phyloP scores from a whole-genome alignment of 2,113 vertebrate genomes.

The Lagopus leucura region DNA sequence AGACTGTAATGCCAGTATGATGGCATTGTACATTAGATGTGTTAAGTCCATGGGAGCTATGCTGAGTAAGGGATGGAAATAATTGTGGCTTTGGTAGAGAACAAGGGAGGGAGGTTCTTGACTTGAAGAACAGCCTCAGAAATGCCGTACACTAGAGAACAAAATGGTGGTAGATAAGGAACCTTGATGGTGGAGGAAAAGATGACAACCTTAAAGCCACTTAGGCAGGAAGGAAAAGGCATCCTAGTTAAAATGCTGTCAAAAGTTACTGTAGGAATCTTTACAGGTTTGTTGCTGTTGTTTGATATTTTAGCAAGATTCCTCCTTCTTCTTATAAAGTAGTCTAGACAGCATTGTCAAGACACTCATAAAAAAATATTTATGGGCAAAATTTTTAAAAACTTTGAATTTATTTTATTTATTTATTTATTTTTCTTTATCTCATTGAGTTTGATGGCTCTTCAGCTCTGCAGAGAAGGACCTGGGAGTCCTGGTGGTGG shows the following conservation, averaged over 20 bases:
- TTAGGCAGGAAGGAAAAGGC: not conserved
- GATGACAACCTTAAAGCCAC: fast-evolving
- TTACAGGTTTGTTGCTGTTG: not conserved
- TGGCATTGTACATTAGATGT: fast-evolving
- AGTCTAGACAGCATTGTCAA: not conserved
- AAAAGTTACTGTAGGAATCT: not conserved
- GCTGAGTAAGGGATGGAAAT: not conserved
- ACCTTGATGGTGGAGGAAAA: not conserved
- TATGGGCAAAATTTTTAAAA: not conserved
- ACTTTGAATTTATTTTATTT: not conserved
- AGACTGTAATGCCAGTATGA: not conserved
- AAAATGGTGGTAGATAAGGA: not conserved
- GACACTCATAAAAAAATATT: not conserved
- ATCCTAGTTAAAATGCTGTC: not conserved
- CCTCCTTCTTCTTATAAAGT: not conserved
- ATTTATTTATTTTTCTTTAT: not conserved
- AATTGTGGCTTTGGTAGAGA: not conserved
- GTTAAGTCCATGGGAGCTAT: not conserved
- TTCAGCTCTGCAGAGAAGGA: no score
- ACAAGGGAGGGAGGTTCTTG: not conserved
- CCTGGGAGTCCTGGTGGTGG: no score
- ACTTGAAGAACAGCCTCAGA: not conserved
- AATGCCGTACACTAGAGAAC: not conserved
- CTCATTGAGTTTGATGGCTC: not conserved
- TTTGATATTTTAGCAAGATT: not conserved